Evolutionary conservation across 2,113 vertebrate genomes (phyloP), one percentile per base, ranked within the genome.

Genomic region (Hyla sarda): DNA sequence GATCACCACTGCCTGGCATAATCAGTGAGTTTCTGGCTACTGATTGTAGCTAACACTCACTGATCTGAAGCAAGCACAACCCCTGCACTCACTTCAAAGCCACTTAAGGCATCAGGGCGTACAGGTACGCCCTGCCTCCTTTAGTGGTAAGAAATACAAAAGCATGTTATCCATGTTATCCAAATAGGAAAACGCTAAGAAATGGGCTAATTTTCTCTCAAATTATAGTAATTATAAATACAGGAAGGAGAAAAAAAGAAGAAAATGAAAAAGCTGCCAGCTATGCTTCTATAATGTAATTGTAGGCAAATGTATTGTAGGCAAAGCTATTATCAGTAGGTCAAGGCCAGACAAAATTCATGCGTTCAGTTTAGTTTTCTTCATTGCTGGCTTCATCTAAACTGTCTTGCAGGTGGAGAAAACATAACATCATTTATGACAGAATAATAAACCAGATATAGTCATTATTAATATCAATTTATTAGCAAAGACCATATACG

Each of bases 391-490:
- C 13, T 48, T 32, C 48, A 50, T 32, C 28, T 32, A 30, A 76
- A 50, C 48, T 30, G n/a, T 50, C 25, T 30, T 50, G 74, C 74
- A 77, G 74, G 48, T 77, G 74, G 25, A 77, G 30, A 54, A 48
- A 77, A 77, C 25, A 77, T 76, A 76, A 28, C n/a, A 14, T 52
- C 47, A 52, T 50, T 32, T 54, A 54, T 14, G 28, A 52, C 16
- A 54, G 47, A 52, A 54, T 54, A 48, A 17, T 48, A 77, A 77
- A 19, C 25, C 48, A 32, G 25, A 48, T 48, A 48, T 28, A 52
- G 74, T 47, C 65, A 69, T 69, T 50, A 52, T 21, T 67, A 16
- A 25, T 71, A 11, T 71, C 28, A 69, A 48, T 52, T 82, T 45
- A 69, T 82, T 32, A 82, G 32, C 17, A 47, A 28, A 34, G 21